phyloP scores from a whole-genome alignment of 1,140 invertebrate genomes.

The Ips nitidus region DNA sequence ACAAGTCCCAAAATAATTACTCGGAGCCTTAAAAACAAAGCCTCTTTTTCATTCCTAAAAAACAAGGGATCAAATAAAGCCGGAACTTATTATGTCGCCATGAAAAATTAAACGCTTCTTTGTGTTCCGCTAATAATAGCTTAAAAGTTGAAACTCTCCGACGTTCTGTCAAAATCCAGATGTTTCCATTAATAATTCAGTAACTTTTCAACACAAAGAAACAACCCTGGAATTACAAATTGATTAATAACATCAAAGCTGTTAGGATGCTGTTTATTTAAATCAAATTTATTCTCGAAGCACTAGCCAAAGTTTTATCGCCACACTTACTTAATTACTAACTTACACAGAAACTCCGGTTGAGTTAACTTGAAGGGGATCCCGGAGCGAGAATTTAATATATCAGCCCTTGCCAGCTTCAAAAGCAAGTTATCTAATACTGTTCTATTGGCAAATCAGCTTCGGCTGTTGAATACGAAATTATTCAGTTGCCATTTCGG shows the following conservation, averaged over 20 bases:
- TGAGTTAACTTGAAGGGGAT: constrained; percentile 15
- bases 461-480: constrained; percentile 12
- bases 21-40: constrained; percentile 4
- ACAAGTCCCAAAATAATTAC: constrained; percentile 11
- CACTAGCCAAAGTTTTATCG: constrained; percentile 5
- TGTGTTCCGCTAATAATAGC: constrained; percentile 7
- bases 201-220: not conserved
- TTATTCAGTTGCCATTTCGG: constrained; percentile 3
- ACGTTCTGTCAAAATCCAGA: not conserved
- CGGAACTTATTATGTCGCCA: constrained; percentile 10
- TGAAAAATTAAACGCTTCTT: constrained; percentile 16
- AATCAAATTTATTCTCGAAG: constrained; percentile 12
- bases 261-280: constrained; percentile 1
- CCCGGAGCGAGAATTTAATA: constrained; percentile 16
- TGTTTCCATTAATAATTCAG: not conserved
- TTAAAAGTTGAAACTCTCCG: not conserved
- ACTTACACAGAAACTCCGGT: constrained; percentile 15
- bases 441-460: constrained; percentile 13
- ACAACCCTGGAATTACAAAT: not conserved
- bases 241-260: not conserved
- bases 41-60: not conserved
- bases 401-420: constrained; percentile 10
- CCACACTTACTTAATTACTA: constrained; percentile 16
- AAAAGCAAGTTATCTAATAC: constrained; percentile 12
- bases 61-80: constrained; percentile 10